Conservation (phyloP, 2,888 invertebrate genomes). For the Phlogophora meticulosa region DNA sequence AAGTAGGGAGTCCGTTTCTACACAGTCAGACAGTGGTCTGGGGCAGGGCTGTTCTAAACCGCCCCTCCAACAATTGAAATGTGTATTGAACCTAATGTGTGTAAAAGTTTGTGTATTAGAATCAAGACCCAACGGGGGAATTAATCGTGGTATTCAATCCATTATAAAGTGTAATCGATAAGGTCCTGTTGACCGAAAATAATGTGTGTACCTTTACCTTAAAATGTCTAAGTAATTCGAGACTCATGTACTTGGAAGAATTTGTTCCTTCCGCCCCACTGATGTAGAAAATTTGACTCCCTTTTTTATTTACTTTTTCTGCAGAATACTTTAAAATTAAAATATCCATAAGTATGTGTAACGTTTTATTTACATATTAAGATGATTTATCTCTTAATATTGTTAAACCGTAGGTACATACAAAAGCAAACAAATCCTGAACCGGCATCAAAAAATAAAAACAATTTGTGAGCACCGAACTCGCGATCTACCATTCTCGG, state of each 20-base stretch:
- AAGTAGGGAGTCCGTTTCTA: constrained; percentile 38
- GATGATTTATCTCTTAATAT: too few species aligned
- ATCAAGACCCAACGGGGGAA: constrained; percentile 8
- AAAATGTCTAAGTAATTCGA: not conserved
- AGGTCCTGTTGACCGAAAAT: constrained; percentile 21
- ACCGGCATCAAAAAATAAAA: not conserved
- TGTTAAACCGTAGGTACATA: too few species aligned
- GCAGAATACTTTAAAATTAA: too few species aligned
- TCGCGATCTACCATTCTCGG: not conserved
- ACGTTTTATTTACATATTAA: too few species aligned
- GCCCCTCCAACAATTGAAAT: not conserved
- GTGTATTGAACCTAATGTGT: constrained; percentile 6
- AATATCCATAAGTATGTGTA: too few species aligned
- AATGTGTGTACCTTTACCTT: constrained; percentile 8
- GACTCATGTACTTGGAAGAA: constrained; percentile 10
- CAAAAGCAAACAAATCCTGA: not conserved
- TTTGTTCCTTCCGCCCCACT: constrained; percentile 27
- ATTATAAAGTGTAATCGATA: constrained; percentile 15
- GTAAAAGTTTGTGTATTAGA: constrained; percentile 1
- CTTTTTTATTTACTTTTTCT: constrained; percentile 2
- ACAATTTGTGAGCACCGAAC: not conserved
- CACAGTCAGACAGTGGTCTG: constrained; percentile 36
- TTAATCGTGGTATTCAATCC: constrained; percentile 17
- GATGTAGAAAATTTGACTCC: constrained; percentile 47
- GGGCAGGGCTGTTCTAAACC: constrained; percentile 40